Evolutionary conservation across 1,140 invertebrate species (phyloP).

Genomic region (Dendrolimus punctatus): DNA sequence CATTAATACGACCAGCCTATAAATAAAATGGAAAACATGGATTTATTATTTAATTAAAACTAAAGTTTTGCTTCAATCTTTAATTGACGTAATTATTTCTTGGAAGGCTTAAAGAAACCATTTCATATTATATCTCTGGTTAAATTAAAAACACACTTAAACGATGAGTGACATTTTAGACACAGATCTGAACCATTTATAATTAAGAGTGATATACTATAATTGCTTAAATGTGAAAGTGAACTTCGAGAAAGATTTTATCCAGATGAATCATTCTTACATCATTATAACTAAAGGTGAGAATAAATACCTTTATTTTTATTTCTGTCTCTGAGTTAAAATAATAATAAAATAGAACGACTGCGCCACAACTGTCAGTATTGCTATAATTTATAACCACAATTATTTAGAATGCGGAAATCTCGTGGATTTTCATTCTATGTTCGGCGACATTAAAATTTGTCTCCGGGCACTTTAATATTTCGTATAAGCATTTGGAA

Average conservation of each 20-base stretch:
- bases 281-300: constrained; percentile 11
- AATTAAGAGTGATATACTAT: constrained; percentile 58
- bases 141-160: constrained; percentile 7
- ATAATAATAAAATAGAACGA: constrained; percentile 20
- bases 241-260: too few relatives aligned
- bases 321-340: constrained; percentile 15
- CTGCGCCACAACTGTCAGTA: constrained; percentile 36
- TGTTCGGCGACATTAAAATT: constrained; percentile 31
- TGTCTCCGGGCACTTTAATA: constrained; percentile 19
- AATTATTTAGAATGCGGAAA: constrained; percentile 39
- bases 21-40: too few relatives aligned
- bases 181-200: constrained; percentile 38
- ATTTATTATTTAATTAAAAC: too few relatives aligned
- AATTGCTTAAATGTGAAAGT: constrained; percentile 35
- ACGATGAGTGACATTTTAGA: constrained; percentile 22
- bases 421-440: constrained; percentile 31
- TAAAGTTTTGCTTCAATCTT: not conserved
- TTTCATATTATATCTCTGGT: constrained; percentile 6
- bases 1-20: too few relatives aligned
- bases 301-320: constrained; percentile 25
- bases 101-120: constrained; percentile 3
- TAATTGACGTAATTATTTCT: not conserved
- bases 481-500: constrained; percentile 12
- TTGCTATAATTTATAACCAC: constrained; percentile 43
- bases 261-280: constrained; percentile 3